phyloP scores from a whole-genome alignment of 2,113 vertebrate species.

The Struthio camelus region DNA sequence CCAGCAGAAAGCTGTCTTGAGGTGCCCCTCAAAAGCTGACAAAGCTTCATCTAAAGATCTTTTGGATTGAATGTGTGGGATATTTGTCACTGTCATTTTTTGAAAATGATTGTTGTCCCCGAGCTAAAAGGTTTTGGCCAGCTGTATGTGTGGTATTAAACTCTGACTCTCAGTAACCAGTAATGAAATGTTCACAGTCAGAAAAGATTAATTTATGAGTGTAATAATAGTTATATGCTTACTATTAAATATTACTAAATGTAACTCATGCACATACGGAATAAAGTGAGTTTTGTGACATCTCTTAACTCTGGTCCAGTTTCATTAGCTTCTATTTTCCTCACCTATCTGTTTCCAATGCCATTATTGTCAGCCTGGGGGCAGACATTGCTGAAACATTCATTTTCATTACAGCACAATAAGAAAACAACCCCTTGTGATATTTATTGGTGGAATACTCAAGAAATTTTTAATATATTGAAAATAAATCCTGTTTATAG shows the following conservation, averaged over 20 bases:
- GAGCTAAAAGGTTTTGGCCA: conserved; percentile 20
- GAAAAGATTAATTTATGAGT: conserved; percentile 47
- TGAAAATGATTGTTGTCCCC: not conserved
- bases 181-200: conserved; percentile 36
- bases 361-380: conserved; percentile 1
- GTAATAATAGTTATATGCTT: not conserved
- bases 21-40: not conserved
- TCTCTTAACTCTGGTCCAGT: conserved; percentile 29
- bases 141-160: not conserved
- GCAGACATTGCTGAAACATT: conserved; percentile 13
- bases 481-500: conserved; percentile 53
- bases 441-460: conserved; percentile 16
- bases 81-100: conserved; percentile 1
- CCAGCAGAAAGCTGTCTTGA: not conserved
- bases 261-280: not conserved
- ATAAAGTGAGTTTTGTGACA: conserved; percentile 25
- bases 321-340: conserved; percentile 56
- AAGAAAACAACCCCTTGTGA: not conserved
- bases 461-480: conserved; percentile 33
- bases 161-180: not conserved
- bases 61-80: not conserved
- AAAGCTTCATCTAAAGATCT: not conserved
- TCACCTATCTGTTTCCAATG: not conserved
- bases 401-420: conserved; percentile 45
- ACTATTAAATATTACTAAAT: conserved; percentile 19